Base-by-base conservation (phyloP, 2,888 invertebrate genomes). In the Corbicula japonica region DNA sequence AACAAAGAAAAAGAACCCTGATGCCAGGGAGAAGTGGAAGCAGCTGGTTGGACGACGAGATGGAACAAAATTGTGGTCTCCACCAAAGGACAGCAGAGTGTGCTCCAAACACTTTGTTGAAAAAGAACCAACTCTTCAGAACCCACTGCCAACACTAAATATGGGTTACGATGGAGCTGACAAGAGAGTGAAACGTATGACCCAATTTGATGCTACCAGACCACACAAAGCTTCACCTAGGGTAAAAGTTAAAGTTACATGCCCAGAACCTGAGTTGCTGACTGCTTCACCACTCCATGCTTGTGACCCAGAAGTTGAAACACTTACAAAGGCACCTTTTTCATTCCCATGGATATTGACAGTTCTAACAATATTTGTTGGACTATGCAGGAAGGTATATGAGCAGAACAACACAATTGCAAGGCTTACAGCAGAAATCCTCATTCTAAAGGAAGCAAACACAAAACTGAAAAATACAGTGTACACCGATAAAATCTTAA, bases 61-160 rank as follows among this genome's bases (percentile, higher is more conserved):
- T 50, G 75, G 74, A 4, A 52, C 12, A 6, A 80, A 80, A 38
- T 50, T 82, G 10, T 79, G 76, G 77, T 76, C 72, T 12, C 82
- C 84, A 21, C 41, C 69, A 8, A 79, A 76, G 38, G 81, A 79
- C 56, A 44, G 54, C 23, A 34, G 83, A 1, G 70, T 83, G 18
- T 83, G 80, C 26, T 58, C 44, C 21, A 46, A 30, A 18, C 80
- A 83, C 35, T 83, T 82, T 61, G 44, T 69, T n/a, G 80, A 75
- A 35, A 69, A 73, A 18, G 63, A 80, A 35, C 80, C 80, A 3
- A 80, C 75, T 12, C 38, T 61, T 0, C 44, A 58, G 30, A 75
- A 77, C 32, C 77, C 77, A 35, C 44, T 80, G 18, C 83, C 80
- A 60, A 72, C 65, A 18, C 26, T 69, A 1, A 56, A 81, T 1